These are phyloP conservation scores for Clytia hemisphaerica DNA, from an alignment of 30 jellyfish, hydroid and myxozoan species.

Conservation along the genomic window DNA sequence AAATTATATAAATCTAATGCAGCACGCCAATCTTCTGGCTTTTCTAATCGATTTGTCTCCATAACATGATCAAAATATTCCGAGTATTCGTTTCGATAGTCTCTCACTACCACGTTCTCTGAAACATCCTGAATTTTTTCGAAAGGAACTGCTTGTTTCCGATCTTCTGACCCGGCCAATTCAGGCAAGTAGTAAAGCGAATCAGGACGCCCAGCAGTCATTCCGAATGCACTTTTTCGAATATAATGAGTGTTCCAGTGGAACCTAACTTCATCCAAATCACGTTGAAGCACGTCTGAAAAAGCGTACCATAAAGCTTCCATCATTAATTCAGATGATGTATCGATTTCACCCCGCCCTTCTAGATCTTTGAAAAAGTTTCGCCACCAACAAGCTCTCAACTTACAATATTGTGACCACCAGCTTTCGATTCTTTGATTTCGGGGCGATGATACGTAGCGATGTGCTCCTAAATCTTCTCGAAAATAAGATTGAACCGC, in stretches of 20 bases:
- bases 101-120: slow-evolving; percentile 21
- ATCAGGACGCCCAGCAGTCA: slow-evolving; percentile 27
- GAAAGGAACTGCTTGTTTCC: neutral
- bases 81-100: slow-evolving; percentile 11
- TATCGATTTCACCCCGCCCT: slow-evolving; percentile 9
- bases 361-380: slow-evolving; percentile 31
- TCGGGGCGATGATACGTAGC: too few species aligned
- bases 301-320: slow-evolving; percentile 21
- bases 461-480: too few species aligned
- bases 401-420: slow-evolving; percentile 11
- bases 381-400: slow-evolving; percentile 34
- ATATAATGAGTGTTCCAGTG: slow-evolving; percentile 24
- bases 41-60: neutral
- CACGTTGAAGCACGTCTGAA: neutral
- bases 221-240: slow-evolving; percentile 5
- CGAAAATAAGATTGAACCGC: too few species aligned
- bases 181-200: slow-evolving; percentile 7
- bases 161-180: neutral
- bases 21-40: slow-evolving; percentile 8
- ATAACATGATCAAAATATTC: slow-evolving; percentile 31
- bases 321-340: slow-evolving; percentile 18
- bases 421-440: too few species aligned
- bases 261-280: neutral
- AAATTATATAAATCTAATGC: slow-evolving; percentile 5
- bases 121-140: neutral